Percentiles rank a stretch among this genome's conserved stretches.
phyloP scores from a whole-genome alignment of 2,113 vertebrate species.

The Caretta caretta region DNA sequence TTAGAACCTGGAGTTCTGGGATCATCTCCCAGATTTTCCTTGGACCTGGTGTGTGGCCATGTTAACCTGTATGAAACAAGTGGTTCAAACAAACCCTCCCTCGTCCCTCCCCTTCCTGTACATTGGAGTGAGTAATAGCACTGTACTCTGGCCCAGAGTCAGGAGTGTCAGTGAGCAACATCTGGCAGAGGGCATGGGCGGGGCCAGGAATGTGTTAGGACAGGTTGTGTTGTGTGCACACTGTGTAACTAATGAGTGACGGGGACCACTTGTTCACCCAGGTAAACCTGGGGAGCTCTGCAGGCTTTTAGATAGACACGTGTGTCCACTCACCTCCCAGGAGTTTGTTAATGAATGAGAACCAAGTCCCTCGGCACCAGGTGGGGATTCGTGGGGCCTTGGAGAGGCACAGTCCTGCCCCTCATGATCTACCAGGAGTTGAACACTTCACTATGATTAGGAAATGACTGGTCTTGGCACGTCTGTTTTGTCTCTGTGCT shows the following conservation, averaged over 20 bases:
- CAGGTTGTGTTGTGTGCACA: background rate
- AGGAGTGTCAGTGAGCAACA: background rate
- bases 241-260: too few relatives aligned
- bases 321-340: background rate
- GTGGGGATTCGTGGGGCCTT: background rate
- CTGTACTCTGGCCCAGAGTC: background rate
- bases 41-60: background rate
- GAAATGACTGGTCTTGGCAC: too few relatives aligned
- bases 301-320: background rate
- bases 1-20: background rate
- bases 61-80: background rate
- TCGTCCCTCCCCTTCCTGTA: background rate
- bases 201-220: background rate
- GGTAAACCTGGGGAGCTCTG: background rate
- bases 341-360: background rate
- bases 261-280: background rate
- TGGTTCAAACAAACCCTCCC: background rate
- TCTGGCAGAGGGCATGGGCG: background rate
- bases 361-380: background rate
- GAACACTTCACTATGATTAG: too few relatives aligned
- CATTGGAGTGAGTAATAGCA: background rate
- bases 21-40: background rate
- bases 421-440: background rate
- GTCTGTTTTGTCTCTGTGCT: background rate
- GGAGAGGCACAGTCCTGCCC: background rate